Base-by-base conservation (phyloP, 2,797 vertebrate species). In the Pseudotriccus pelzelni region DNA sequence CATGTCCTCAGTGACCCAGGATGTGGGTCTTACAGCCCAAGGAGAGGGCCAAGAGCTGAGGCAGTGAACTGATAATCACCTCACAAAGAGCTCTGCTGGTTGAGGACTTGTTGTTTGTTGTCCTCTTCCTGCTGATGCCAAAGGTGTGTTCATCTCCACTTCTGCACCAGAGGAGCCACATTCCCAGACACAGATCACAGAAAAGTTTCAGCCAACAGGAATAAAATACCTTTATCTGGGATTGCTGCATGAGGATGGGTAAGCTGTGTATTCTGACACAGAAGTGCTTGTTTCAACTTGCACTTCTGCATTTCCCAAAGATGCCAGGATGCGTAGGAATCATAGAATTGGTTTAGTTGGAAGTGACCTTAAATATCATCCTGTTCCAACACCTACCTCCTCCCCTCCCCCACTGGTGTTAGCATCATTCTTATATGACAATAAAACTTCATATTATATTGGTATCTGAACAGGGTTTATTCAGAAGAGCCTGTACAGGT, bases 121-220 rank as follows among this genome's bases (percentile, higher is more conserved):
- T 36, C 24, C 37, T 52, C 36, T 39, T 72, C 23, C 32, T 8
- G 2, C 23, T 85, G 37, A 24, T 76, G 28, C 28, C 37, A 64
- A 50, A 92, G 9, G 13, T 43, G 28, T 44, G 20, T 50, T 43
- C 36, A 18, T 21, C 22, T 36, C 22, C 43, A 13, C 64, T 66
- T 69, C 0, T 0, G 50, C 36, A 22, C 24, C 10, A n/a, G n/a
- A 69, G 43, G 6, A 7, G 3, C 20, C 59, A 47, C 13, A 3
- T 74, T 67, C 27, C 56, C 27, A 84, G 36, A 25, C 30, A 81
- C 4, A 59, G 58, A 47, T 22, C 20, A 14, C 1, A 46, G n/a
- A 52, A 56, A 62, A n/a, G 6, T 59, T 67, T 59, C 36, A 90
- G 17, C 16, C 53, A 66, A 34, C 1, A 30, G n/a, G 6, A 53